Conservation (phyloP, 2,797 vertebrate species). For the Gambusia yucatana region DNA sequence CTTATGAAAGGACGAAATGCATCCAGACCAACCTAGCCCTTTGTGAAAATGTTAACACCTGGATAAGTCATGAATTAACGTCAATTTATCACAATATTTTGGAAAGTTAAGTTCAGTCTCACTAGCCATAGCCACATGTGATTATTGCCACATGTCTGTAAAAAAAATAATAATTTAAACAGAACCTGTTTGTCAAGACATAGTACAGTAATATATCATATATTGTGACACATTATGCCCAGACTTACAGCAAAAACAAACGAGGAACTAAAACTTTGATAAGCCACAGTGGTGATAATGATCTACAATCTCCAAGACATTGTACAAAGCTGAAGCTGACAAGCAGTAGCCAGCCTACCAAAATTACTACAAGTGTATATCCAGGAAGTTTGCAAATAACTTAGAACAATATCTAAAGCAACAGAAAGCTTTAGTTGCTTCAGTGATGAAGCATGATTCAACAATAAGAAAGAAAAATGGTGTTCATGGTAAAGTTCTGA, state of each 20-base stretch:
- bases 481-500: not conserved
- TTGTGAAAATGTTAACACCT: not conserved
- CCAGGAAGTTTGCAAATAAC: not conserved
- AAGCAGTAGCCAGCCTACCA: not conserved
- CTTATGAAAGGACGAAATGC: not conserved
- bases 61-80: conserved; percentile 1
- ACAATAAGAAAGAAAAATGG: not conserved
- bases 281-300: not conserved
- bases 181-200: not conserved
- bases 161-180: not conserved
- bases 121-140: not conserved
- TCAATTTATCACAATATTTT: not conserved
- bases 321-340: not conserved
- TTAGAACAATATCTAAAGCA: not conserved
- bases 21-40: not conserved
- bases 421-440: not conserved
- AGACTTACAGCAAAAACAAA: not conserved
- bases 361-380: not conserved
- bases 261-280: not conserved
- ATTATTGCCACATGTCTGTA: not conserved
- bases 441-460: not conserved
- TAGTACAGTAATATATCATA: not conserved
- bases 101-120: not conserved
- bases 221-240: not conserved
- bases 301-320: not conserved